Conservation (phyloP, 2,888 invertebrate genomes). For the Sinhomidia bicolor region DNA sequence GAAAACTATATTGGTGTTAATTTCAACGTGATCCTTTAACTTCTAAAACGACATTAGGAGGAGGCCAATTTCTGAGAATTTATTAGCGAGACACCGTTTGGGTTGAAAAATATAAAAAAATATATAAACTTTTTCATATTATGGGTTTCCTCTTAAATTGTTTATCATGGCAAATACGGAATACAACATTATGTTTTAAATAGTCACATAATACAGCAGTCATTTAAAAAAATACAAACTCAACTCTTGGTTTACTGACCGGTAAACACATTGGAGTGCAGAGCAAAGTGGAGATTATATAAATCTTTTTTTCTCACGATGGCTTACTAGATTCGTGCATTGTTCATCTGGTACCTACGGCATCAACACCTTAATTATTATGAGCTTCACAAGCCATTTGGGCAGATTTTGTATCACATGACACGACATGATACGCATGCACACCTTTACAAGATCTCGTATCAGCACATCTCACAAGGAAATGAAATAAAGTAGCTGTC, state of each 20-base stretch:
- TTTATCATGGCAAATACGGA: no score
- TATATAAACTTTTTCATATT: background rate
- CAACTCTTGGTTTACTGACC: background rate
- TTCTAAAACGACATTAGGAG: constrained; percentile 21
- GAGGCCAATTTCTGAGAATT: background rate
- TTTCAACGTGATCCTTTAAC: background rate
- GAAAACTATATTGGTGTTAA: background rate
- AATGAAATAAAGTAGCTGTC: constrained; percentile 44
- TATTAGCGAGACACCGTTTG: background rate
- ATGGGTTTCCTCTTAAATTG: background rate
- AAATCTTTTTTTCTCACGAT: constrained; percentile 53
- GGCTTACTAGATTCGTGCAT: background rate
- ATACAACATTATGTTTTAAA: no score
- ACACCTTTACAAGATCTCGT: constrained; percentile 40
- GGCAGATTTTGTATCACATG: constrained; percentile 15
- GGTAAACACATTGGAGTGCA: background rate
- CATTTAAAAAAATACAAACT: background rate
- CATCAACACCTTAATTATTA: constrained; percentile 68
- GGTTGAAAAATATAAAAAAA: background rate
- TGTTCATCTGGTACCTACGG: background rate
- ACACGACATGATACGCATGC: constrained; percentile 47
- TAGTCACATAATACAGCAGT: no score
- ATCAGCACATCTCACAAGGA: constrained; percentile 57
- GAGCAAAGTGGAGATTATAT: constrained; percentile 5
- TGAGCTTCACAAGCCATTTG: constrained; percentile 13